These are phyloP conservation scores for Pseudorectes ferrugineus DNA, from an alignment of 2,113 vertebrate genomes.

Conservation along the genomic window DNA sequence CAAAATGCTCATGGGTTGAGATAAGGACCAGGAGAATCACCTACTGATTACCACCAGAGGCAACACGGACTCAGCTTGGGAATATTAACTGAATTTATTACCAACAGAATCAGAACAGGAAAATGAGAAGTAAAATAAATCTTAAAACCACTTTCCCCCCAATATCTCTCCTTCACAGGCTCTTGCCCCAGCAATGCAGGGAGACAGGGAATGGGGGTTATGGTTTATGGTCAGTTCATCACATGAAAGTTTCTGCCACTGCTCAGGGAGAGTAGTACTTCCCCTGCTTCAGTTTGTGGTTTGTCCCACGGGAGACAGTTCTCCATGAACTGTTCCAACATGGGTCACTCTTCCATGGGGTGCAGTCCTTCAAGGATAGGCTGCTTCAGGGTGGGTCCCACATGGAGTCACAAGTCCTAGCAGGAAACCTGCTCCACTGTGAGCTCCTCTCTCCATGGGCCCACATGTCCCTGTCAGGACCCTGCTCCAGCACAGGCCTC, in stretches of 20 bases:
- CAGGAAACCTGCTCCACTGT: neutral
- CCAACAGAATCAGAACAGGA: neutral
- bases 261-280: neutral
- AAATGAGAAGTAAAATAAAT: neutral
- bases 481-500: neutral
- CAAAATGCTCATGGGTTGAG: neutral
- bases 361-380: neutral
- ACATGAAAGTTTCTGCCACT: neutral
- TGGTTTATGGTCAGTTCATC: neutral
- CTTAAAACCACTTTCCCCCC: neutral
- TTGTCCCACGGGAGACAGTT: neutral
- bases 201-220: neutral
- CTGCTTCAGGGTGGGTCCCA: neutral
- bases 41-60: rapidly evolving
- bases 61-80: neutral
- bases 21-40: neutral
- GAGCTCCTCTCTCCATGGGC: no score
- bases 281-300: neutral
- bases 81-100: neutral
- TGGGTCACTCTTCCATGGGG: neutral
- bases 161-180: neutral
- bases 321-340: neutral
- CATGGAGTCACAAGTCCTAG: neutral
- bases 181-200: neutral
- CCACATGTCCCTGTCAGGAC: neutral